Conservation (phyloP, 2,797 vertebrate genomes). For the Argyrosomus regius region DNA sequence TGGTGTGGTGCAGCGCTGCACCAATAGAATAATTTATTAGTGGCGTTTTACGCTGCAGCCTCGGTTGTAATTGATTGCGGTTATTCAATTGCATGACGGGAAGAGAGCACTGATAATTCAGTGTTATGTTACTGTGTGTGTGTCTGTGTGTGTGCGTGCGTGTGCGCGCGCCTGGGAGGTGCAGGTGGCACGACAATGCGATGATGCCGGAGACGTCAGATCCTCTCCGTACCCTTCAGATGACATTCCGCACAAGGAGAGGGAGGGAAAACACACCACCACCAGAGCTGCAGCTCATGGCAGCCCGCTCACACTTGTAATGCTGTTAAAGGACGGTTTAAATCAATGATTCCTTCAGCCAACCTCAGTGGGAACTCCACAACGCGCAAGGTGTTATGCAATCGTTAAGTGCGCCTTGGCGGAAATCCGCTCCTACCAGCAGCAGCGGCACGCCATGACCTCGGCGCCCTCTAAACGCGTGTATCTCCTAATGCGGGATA, state of each 20-base stretch:
- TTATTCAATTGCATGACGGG: slow-evolving; percentile 9
- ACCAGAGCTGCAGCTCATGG: slow-evolving; percentile 33
- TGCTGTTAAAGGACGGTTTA: slow-evolving; percentile 33
- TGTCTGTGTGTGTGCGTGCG: not conserved
- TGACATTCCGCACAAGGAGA: slow-evolving; percentile 77
- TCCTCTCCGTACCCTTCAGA: slow-evolving; percentile 81
- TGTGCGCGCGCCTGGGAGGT: slow-evolving; percentile 12
- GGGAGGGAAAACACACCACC: not conserved
- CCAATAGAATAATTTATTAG: slow-evolving; percentile 46
- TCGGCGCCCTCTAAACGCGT: slow-evolving; percentile 75
- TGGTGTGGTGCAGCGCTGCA: slow-evolving; percentile 69
- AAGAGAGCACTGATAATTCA: not conserved
- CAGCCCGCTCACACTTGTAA: slow-evolving; percentile 7
- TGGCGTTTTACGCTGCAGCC: slow-evolving; percentile 15
- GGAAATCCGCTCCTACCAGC: slow-evolving; percentile 72
- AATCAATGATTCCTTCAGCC: slow-evolving; percentile 33
- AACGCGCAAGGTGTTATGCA: slow-evolving; percentile 69
- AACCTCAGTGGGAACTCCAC: slow-evolving; percentile 59
- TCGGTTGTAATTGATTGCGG: not conserved
- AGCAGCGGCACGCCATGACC: slow-evolving; percentile 69
- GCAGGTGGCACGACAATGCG: slow-evolving; percentile 35
- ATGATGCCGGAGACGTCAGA: slow-evolving; percentile 43
- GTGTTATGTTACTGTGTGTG: not conserved
- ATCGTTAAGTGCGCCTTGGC: slow-evolving; percentile 70
- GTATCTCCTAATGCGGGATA: slow-evolving; percentile 19